Base-by-base conservation (phyloP, 2,797 vertebrate genomes). In the Pseudochromis fuscus region DNA sequence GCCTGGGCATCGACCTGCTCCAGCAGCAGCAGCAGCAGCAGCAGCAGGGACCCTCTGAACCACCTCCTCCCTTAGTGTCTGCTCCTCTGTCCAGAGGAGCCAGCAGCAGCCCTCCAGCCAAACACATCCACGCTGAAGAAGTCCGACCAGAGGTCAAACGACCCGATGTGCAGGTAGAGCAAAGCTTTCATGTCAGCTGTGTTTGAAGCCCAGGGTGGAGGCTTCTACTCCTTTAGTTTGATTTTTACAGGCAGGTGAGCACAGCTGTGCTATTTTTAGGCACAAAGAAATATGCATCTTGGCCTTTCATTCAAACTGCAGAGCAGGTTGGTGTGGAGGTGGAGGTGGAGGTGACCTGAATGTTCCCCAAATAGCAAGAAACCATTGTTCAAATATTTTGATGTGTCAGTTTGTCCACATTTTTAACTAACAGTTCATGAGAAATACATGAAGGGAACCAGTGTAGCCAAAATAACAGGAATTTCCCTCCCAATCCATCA, bases 1-100 rank as follows among this genome's bases (percentile, higher is more conserved):
- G 96, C 87, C 93, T 98, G 67, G 93, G 84, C 0, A 95, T 96
- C 19, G 95, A 94, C 79, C 52, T 90, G 2, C 75, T 91, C 28
- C 92, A 87, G 73, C 90, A 96, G n/a, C n/a, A n/a, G n/a, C n/a
- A n/a, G n/a, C n/a, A n/a, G n/a, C n/a, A n/a, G n/a, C 92, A 87
- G 73, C 90, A 96, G 87, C 93, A 91, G 81, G 71, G 31, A 4
- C 67, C 80, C 9, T 48, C 53, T 15, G 92, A 92, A 37, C 72
- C 63, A 0, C 63, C 79, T 18, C 87, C 88, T 73, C 88, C 85
- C 0, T 11, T 88, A 44, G 82, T 87, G 46, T 35, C 86, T 0
- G 79, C 81, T 5, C 84, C 89, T 37, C 21, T 56, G 27, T 45
- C 84, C 44, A 77, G 82, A 72, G 88, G 77, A 59, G 72, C 73